Base-by-base conservation (phyloP, 2,888 invertebrate species). In the Habroteleia sp. region DNA sequence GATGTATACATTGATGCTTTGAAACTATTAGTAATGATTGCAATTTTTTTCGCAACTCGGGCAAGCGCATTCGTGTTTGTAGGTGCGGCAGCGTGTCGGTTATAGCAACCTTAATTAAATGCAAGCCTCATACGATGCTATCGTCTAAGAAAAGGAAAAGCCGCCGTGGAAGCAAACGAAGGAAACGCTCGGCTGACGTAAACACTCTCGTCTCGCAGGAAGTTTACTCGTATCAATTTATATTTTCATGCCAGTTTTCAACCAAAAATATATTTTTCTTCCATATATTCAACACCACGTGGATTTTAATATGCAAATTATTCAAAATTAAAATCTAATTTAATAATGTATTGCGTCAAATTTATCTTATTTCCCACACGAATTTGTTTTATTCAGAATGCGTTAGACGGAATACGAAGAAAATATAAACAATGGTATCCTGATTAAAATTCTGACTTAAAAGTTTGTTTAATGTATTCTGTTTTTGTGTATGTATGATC, bases 131-230 rank as follows among this genome's bases (percentile, higher is more conserved):
- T 76, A 39, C 77, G 83, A 83, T 82, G 75, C 77, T 83, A 83
- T 83, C 83, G 58, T 52, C 73, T 62, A 77, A 66, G 77, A 78
- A 73, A 79, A 79, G 80, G 80, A 82, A 81, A 83, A 82, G 80
- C 77, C 73, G 75, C 50, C 77, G 33, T 65, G 74, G 68, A 77
- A 71, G 74, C 63, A 62, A 60, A 63, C 71, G 75, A 79, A 75
- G 81, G 79, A 81, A 81, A 81, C 74, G 60, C 63, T 60, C 52
- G 68, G 50, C 68, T 62, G 62, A 62, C 44, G 48, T 66, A 71
- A 60, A 75, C n/a, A n/a, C 39, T 56, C 75, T 62, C 46, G 58
- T 72, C 56, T 13, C 75, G 42, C 39, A 63, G 56, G 60, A 69
- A 58, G 68, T 48, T 35, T 69, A 20, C 17, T 60, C 27, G 13